These are phyloP conservation scores for Rissa tridactyla DNA, from an alignment of 2,113 vertebrate species.

Conservation along the genomic window DNA sequence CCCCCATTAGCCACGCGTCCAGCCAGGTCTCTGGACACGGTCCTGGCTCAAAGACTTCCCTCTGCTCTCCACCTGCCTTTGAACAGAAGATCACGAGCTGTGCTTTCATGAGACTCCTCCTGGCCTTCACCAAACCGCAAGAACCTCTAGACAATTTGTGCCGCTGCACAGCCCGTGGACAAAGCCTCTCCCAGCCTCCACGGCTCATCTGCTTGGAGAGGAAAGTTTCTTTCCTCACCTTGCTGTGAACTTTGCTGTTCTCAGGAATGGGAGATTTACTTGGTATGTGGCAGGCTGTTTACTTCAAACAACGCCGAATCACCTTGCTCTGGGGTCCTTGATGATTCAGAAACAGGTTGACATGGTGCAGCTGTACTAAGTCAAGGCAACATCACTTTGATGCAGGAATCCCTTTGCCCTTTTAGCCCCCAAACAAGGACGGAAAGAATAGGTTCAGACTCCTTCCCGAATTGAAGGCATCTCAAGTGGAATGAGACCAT, in stretches of 20 bases:
- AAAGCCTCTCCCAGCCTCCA: background rate
- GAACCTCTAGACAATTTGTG: background rate
- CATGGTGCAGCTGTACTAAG: too few relatives aligned
- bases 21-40: rapidly evolving
- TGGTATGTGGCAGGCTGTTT: background rate
- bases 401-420: background rate
- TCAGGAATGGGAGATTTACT: background rate
- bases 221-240: background rate
- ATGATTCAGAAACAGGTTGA: background rate
- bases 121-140: background rate
- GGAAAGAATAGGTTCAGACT: background rate
- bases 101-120: background rate
- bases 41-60: background rate
- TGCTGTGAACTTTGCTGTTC: background rate
- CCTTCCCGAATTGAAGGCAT: background rate
- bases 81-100: too few relatives aligned
- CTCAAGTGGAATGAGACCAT: background rate
- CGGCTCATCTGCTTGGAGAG: background rate
- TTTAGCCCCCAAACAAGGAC: background rate
- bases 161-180: background rate
- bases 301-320: background rate
- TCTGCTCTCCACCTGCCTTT: background rate
- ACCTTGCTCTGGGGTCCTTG: background rate
- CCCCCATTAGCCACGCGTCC: background rate
- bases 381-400: background rate